Percentiles rank a stretch among this genome's conserved stretches.
Evolutionary conservation across 2,797 vertebrate species (phyloP).

Genomic region (Sebastes flavidus): DNA sequence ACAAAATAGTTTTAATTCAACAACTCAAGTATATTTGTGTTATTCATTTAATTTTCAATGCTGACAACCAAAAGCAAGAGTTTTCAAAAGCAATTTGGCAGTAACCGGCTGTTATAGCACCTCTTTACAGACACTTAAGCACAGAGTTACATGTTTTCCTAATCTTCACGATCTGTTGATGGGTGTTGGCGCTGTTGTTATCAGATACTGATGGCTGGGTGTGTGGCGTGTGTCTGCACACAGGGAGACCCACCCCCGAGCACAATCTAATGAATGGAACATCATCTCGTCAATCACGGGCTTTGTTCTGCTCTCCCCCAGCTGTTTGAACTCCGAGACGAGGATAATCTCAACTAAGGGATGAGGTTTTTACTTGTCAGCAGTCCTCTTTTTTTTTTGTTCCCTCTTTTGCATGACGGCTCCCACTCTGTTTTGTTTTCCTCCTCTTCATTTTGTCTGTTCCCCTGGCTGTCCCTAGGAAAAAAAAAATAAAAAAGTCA

Average conservation of each 20-base stretch:
- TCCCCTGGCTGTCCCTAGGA: slow-evolving; percentile 1
- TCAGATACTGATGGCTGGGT: slow-evolving; percentile 55
- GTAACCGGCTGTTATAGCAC: background rate
- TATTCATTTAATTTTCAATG: background rate
- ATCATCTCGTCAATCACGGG: slow-evolving; percentile 72
- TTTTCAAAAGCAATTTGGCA: background rate
- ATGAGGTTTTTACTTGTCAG: slow-evolving; percentile 61
- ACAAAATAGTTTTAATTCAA: background rate
- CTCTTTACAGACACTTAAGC: background rate
- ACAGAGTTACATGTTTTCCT: slow-evolving; percentile 2
- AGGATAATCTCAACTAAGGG: slow-evolving; percentile 52
- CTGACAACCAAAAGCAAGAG: background rate
- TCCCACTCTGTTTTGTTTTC: slow-evolving; percentile 39
- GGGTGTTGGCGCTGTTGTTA: slow-evolving; percentile 51
- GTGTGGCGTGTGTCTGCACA: slow-evolving; percentile 62
- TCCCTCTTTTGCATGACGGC: slow-evolving; percentile 17
- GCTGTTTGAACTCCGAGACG: slow-evolving; percentile 66
- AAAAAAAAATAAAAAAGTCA: background rate
- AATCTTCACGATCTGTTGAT: slow-evolving; percentile 27
- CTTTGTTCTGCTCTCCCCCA: slow-evolving; percentile 69
- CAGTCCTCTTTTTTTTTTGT: slow-evolving; percentile 33
- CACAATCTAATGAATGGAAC: slow-evolving; percentile 79
- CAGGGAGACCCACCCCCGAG: slow-evolving; percentile 64
- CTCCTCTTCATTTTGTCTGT: slow-evolving; percentile 29
- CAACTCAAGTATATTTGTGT: background rate